Base-by-base conservation (phyloP, 2,888 invertebrate genomes). In the Alviniconcha strummeri region DNA sequence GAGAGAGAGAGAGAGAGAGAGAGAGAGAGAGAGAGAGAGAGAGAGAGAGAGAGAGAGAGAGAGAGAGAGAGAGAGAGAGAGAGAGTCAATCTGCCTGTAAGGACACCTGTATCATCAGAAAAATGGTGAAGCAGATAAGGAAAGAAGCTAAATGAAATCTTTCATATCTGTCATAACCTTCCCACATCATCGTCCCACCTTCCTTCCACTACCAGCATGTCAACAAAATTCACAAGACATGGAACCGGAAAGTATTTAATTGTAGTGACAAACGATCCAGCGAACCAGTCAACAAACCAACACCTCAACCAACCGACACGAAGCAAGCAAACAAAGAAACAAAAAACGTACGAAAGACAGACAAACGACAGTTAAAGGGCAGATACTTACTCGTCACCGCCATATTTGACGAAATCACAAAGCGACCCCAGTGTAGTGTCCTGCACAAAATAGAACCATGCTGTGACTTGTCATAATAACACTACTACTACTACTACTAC, bases 351-450 rank as follows among this genome's bases (percentile, higher is more conserved):
- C 36, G 36, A 36, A 36, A 36, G 36, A 36, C 36, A 36, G 36
- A 0, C 36, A 36, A 36, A 36, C 36, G 36, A 36, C 36, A 36
- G 36, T 36, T 36, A 36, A 36, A 36, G 36, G 36, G 3, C 36
- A 36, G 13, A 60, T 19, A 77, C 76, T 89, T 89, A 92, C 91
- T 92, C 90, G 83, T 91, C 89, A 15, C 91, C 92, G n/a, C 93
- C 93, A 85, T 93, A 93, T 82, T 92, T 91, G 74, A 93, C 90
- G 88, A 93, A 93, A 69, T 91, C 91, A 88, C 93, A 93, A 13
- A 91, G 83, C n/a, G 88, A 85, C 11, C 91, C 91, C 17, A 87
- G 82, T 17, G 90, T 89, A 15, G 88, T 77, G 55, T 60, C 82
- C 86, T 86, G 75, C 19, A 79, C 60, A 60, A 36, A 36, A 3